Conservation (phyloP, 35 echinoderm and acorn worm species). For the Eucidaris tribuloides region DNA sequence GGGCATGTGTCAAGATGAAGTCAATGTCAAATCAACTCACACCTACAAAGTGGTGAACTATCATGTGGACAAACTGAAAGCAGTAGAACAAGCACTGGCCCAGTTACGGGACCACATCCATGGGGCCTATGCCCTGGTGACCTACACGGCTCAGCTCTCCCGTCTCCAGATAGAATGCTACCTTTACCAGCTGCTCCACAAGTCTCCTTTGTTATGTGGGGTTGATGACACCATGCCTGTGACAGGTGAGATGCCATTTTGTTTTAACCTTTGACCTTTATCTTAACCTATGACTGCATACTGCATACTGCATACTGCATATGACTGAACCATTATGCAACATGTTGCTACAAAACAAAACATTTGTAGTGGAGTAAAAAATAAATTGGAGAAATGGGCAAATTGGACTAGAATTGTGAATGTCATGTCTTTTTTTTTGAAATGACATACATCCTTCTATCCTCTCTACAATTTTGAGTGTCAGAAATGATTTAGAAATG, state of each 20-base stretch:
- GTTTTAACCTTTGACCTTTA: too few relatives aligned
- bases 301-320: too few relatives aligned
- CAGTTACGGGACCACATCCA: slow-evolving; percentile 54
- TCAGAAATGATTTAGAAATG: too few relatives aligned
- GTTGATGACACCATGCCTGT: slow-evolving; percentile 54
- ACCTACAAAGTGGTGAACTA: slow-evolving; percentile 56
- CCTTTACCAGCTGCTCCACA: slow-evolving; percentile 53
- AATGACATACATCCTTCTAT: too few relatives aligned
- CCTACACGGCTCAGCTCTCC: slow-evolving; percentile 92
- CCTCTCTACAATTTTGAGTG: too few relatives aligned
- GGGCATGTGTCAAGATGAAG: slow-evolving; percentile 80
- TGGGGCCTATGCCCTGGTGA: slow-evolving; percentile 71
- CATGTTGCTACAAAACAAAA: too few relatives aligned
- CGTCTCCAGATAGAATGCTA: slow-evolving; percentile 91
- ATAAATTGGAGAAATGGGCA: too few relatives aligned
- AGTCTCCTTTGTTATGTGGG: slow-evolving; percentile 29
- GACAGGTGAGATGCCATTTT: slow-evolving; percentile 65
- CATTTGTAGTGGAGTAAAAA: too few relatives aligned
- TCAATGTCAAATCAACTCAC: slow-evolving; percentile 46
- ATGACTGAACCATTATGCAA: too few relatives aligned
- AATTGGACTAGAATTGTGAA: too few relatives aligned
- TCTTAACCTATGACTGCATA: background rate
- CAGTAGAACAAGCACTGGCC: slow-evolving; percentile 43
- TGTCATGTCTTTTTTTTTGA: too few relatives aligned
- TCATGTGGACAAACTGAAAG: slow-evolving; percentile 26